Evolutionary conservation across 2,113 vertebrate genomes (phyloP).

Genomic region (Pelodiscus sinensis): DNA sequence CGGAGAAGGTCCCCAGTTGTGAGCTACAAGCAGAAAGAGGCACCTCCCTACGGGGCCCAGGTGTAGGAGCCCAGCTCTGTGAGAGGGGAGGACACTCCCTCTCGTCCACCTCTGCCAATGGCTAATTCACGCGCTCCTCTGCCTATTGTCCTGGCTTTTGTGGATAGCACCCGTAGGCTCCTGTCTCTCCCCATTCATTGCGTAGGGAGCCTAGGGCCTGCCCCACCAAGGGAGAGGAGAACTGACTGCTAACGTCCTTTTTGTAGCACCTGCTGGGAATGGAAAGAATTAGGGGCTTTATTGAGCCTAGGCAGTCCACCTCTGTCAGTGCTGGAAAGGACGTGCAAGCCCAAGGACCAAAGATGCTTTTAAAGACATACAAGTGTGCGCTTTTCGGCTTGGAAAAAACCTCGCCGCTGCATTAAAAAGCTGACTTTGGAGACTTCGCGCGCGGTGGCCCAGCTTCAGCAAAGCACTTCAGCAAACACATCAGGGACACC

Average conservation of each 20-base stretch:
- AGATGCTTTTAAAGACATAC: neutral
- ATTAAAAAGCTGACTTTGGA: fast-evolving
- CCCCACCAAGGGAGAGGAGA: neutral
- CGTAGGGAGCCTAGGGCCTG: neutral
- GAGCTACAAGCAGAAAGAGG: neutral
- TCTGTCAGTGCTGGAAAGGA: neutral
- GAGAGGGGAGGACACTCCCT: too few relatives aligned
- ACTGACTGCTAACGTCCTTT: neutral
- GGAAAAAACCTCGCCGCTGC: neutral
- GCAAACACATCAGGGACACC: neutral
- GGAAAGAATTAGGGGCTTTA: neutral
- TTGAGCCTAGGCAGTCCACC: neutral
- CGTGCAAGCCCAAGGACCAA: fast-evolving
- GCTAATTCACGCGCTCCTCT: neutral
- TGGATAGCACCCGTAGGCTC: neutral
- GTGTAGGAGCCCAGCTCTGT: neutral
- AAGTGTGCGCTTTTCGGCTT: neutral
- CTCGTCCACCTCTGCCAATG: too few relatives aligned
- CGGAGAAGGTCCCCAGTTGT: too few relatives aligned
- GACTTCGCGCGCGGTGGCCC: neutral
- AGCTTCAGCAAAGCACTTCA: neutral
- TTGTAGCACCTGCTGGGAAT: neutral
- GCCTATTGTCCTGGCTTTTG: neutral
- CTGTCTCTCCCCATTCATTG: neutral
- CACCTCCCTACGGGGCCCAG: neutral